A percentile compares a stretch with the other conserved stretches of the same genome.
Evolutionary conservation across 2,888 invertebrate species (phyloP).

Genomic region (Acanthosepion lycidas): DNA sequence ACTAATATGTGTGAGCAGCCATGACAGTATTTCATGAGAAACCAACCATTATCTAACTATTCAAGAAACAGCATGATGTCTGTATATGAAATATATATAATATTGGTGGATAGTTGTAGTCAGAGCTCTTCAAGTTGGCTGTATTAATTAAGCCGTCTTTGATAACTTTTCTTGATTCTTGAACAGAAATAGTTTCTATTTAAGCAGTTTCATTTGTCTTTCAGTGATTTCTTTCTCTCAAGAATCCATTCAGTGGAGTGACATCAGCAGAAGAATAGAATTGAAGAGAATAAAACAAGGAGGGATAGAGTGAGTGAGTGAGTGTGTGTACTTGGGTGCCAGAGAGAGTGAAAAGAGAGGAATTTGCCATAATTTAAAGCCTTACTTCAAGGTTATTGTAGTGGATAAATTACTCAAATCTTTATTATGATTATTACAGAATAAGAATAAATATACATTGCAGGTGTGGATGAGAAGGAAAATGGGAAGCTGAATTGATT

Average conservation of each 20-base stretch:
- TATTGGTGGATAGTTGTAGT: conserved; percentile 20
- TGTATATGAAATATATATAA: conserved; percentile 13
- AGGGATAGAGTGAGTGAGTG: background rate
- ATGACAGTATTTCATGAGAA: background rate
- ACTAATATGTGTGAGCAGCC: conserved; percentile 12
- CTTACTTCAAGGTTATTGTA: background rate
- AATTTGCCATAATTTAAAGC: background rate
- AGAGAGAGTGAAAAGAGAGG: background rate
- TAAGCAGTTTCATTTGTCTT: background rate
- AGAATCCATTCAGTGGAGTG: background rate
- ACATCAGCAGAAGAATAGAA: background rate
- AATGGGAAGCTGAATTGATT: too few relatives aligned
- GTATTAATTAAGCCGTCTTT: background rate
- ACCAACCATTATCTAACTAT: background rate
- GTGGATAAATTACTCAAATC: background rate
- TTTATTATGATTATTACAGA: background rate
- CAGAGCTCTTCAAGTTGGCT: background rate
- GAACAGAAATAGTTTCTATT: background rate
- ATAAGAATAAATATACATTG: background rate
- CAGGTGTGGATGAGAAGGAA: background rate
- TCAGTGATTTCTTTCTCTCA: background rate
- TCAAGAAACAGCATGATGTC: conserved; percentile 13
- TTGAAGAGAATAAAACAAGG: background rate
- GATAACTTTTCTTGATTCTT: background rate
- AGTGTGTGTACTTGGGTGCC: background rate